These are phyloP conservation scores for Incurvaria masculella DNA, from an alignment of 2,888 invertebrate genomes.

Conservation along the genomic window DNA sequence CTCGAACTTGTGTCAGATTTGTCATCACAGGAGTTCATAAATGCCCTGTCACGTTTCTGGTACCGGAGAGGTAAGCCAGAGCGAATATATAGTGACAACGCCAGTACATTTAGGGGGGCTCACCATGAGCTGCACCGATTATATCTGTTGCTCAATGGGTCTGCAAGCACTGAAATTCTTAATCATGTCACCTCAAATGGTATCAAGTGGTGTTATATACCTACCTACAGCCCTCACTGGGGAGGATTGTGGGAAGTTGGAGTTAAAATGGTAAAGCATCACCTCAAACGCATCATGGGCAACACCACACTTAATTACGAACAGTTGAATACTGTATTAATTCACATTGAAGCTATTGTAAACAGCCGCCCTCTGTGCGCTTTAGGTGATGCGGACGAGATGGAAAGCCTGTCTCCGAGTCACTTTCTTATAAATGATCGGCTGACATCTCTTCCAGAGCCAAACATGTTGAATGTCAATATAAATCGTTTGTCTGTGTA, in stretches of 20 bases:
- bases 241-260: too few relatives aligned
- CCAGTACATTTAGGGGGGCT: slow-evolving; percentile 15
- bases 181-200: too few relatives aligned
- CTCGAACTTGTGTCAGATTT: slow-evolving; percentile 19
- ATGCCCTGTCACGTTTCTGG: slow-evolving; percentile 15
- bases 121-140: neutral
- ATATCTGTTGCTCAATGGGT: neutral
- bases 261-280: too few relatives aligned
- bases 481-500: neutral
- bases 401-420: too few relatives aligned
- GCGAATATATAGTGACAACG: slow-evolving; percentile 11
- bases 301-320: neutral
- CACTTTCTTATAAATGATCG: neutral
- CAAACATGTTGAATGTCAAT: neutral
- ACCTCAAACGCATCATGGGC: too few relatives aligned
- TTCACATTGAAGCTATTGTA: neutral
- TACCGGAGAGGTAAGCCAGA: slow-evolving; percentile 11
- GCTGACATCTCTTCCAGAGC: neutral
- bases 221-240: too few relatives aligned
- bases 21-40: slow-evolving; percentile 17
- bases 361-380: neutral
- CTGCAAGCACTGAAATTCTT: too few relatives aligned
- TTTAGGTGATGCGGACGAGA: too few relatives aligned
- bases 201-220: too few relatives aligned
- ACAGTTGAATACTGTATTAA: neutral